These are phyloP conservation scores for Ophion slaviceki DNA, from an alignment of 2,888 invertebrate genomes.

Conservation along the genomic window DNA sequence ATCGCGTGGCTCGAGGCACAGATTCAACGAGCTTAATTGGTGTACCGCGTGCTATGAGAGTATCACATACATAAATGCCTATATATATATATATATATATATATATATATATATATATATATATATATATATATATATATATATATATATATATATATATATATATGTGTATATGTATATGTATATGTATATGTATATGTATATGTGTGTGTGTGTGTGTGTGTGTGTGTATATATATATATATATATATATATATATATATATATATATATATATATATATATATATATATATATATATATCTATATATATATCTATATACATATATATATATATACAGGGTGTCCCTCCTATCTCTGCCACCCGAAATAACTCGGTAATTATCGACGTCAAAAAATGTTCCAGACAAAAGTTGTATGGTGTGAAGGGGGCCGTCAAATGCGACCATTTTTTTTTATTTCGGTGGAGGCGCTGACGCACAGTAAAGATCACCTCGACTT, in stretches of 20 bases:
- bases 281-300: not conserved
- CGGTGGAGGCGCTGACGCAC: too few species aligned
- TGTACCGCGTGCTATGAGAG: slow-evolving; percentile 75
- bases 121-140: not conserved
- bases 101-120: not conserved
- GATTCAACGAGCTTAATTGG: slow-evolving; percentile 83
- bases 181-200: not conserved
- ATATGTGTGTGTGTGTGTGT: too few species aligned
- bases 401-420: too few species aligned
- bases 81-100: not conserved
- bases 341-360: too few species aligned
- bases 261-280: not conserved
- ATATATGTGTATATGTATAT: not conserved
- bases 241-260: not conserved
- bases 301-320: not conserved
- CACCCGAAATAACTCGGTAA: too few species aligned
- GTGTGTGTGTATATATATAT: slow-evolving; percentile 2
- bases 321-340: not conserved
- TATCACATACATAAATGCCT: not conserved
- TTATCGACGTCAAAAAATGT: too few species aligned
- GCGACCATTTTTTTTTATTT: too few species aligned
- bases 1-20: slow-evolving; percentile 82
- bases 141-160: not conserved
- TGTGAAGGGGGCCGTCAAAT: too few species aligned
- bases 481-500: too few species aligned